Percentiles rank a stretch among this genome's conserved stretches.
Evolutionary conservation across 23 tunicate species (phyloP).

Genomic region (Clavelina lepadiformis): DNA sequence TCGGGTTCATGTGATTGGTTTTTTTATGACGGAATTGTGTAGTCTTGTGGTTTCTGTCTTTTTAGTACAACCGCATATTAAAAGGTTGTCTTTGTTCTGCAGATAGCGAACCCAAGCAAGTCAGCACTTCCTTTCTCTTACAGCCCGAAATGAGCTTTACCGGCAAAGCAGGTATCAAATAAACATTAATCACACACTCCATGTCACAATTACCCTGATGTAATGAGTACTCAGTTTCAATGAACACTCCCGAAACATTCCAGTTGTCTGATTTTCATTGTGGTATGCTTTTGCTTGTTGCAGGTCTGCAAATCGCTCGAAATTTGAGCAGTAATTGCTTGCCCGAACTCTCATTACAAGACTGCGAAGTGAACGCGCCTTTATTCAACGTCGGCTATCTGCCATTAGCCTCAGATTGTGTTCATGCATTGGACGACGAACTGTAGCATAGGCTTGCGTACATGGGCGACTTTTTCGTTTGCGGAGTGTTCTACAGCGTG

Average conservation of each 20-base stretch:
- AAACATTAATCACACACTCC: not conserved
- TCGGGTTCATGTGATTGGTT: too few species aligned
- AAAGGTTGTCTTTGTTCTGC: too few species aligned
- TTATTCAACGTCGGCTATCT: slow-evolving; percentile 4
- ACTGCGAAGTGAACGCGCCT: slow-evolving; percentile 89
- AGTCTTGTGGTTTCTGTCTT: too few species aligned
- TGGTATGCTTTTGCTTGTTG: not conserved
- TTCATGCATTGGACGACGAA: slow-evolving; percentile 35
- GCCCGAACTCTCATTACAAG: slow-evolving; percentile 70
- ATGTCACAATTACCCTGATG: not conserved
- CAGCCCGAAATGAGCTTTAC: slow-evolving; percentile 14
- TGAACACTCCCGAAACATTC: too few species aligned
- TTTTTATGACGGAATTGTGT: too few species aligned
- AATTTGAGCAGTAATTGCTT: slow-evolving; percentile 24
- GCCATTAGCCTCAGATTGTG: slow-evolving; percentile 43
- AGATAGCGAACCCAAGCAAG: too few species aligned
- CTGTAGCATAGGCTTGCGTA: not conserved
- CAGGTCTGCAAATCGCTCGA: slow-evolving; percentile 8
- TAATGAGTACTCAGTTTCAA: too few species aligned
- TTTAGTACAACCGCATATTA: too few species aligned
- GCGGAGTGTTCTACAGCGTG: too few species aligned
- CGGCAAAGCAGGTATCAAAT: slow-evolving; percentile 1
- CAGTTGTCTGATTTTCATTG: not conserved
- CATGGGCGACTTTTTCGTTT: too few species aligned
- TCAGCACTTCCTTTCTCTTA: slow-evolving; percentile 16